A percentile compares a stretch with the other conserved stretches of the same genome.
These are phyloP conservation scores for Characodon lateralis DNA, from an alignment of 2,797 vertebrate genomes.

Conservation along the genomic window DNA sequence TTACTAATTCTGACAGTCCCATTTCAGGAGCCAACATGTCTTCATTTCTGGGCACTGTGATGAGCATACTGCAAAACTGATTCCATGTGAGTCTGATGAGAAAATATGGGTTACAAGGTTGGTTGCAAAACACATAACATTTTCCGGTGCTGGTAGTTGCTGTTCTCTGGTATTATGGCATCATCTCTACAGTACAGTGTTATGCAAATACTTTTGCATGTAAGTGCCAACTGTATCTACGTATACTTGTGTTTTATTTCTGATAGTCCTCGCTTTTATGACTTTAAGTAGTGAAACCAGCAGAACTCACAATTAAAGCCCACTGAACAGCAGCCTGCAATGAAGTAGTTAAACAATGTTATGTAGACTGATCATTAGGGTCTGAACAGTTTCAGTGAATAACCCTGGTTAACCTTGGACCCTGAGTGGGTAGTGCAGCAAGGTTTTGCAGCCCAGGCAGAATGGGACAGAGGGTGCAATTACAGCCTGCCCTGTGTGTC, in stretches of 20 bases:
- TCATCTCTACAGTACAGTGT: background rate
- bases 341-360: too few species aligned
- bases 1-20: constrained; percentile 14
- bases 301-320: too few species aligned
- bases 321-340: too few species aligned
- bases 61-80: background rate
- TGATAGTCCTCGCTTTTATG: background rate
- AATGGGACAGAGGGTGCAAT: too few species aligned
- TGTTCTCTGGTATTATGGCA: constrained; percentile 14
- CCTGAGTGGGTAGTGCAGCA: background rate
- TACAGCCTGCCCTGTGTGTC: too few species aligned
- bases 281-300: too few species aligned
- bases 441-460: background rate
- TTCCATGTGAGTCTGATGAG: constrained; percentile 4
- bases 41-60: background rate
- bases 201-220: background rate
- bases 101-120: constrained; percentile 26
- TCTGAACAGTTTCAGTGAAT: background rate
- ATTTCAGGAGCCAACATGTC: background rate
- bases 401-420: background rate
- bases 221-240: background rate
- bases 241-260: background rate
- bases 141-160: constrained; percentile 5
- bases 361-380: background rate
- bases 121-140: constrained; percentile 48